Percentiles rank a stretch among this genome's conserved stretches.
Conservation (phyloP, 2,113 vertebrate genomes). For the Orycteropus afer region DNA sequence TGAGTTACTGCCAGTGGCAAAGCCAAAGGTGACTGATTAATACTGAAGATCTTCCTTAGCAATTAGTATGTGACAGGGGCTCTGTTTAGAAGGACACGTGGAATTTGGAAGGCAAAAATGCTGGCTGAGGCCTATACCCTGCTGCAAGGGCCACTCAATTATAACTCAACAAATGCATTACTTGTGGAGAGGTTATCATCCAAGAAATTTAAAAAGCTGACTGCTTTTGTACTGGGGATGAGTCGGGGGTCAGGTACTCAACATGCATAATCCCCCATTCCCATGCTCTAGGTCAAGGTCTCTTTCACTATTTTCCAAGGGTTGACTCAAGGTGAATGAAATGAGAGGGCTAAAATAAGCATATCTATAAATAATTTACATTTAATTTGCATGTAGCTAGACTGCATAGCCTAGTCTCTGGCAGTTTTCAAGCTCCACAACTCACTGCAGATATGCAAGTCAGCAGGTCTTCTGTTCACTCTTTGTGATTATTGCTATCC, state of each 20-base stretch:
- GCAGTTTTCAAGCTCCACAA: background rate
- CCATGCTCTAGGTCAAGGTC: background rate
- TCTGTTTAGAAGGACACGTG: background rate
- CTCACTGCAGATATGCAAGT: background rate
- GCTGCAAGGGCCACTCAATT: background rate
- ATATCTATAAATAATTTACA: constrained; percentile 39
- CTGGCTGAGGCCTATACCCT: background rate
- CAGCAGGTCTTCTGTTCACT: background rate
- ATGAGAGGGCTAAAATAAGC: background rate
- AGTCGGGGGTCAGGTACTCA: background rate
- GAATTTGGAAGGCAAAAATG: constrained; percentile 16
- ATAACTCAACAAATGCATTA: background rate
- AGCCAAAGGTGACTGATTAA: background rate
- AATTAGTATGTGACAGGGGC: background rate
- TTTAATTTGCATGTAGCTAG: constrained; percentile 20
- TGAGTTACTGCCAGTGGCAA: background rate
- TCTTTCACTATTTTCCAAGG: background rate
- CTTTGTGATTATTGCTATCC: background rate
- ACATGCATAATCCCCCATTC: background rate
- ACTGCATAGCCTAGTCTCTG: background rate
- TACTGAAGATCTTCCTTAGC: background rate
- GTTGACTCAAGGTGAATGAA: constrained; percentile 27
- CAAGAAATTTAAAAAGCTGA: background rate
- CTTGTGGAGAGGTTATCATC: background rate
- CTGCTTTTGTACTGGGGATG: fast-evolving